Evolutionary conservation across 1,140 invertebrate genomes (phyloP), one percentile per base, ranked within the genome.

Genomic region (Dysdera silvatica): DNA sequence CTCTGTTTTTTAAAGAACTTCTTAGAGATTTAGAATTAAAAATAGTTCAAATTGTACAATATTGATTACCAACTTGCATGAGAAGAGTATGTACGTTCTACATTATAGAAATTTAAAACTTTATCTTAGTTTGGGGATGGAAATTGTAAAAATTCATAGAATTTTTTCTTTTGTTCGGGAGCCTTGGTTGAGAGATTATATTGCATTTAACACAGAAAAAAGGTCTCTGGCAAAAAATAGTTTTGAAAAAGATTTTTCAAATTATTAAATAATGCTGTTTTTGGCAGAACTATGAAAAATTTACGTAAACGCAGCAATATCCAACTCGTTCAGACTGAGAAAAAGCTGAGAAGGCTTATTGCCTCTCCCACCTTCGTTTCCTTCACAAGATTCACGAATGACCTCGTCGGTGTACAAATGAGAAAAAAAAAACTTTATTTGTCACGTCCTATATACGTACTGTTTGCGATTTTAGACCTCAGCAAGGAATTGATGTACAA

Each of bases 21-120:
- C 32, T 1, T 4, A 3, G 1, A 14, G 24, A 16, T n/a, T 29
- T 24, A 49, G 20, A 26, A n/a, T 41, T 12, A 41, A 41, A 53
- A 58, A 59, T 32, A 59, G 5, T 6, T 57, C 3, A 29, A 10
- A 24, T 37, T 26, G 47, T 54, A 67, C 18, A 14, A 49, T 28
- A 16, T 60, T 37, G 65, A 65, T 18, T 62, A 67, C 59, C 77
- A 76, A 32, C 80, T 80, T 72, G 67, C 76, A 43, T n/a, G n/a
- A n/a, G n/a, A n/a, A n/a, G n/a, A n/a, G n/a, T n/a, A n/a, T n/a
- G n/a, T n/a, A n/a, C n/a, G n/a, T n/a, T n/a, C 73, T 81, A 45
- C 80, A 81, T 71, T 79, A 80, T 72, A 56, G 68, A 63, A 78
- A 75, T 70, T 74, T 81, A 40, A 71, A 80, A 72, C 77, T 79